These are phyloP conservation scores for Saccopteryx leptura DNA, from an alignment of 2,113 vertebrate species.

Conservation along the genomic window DNA sequence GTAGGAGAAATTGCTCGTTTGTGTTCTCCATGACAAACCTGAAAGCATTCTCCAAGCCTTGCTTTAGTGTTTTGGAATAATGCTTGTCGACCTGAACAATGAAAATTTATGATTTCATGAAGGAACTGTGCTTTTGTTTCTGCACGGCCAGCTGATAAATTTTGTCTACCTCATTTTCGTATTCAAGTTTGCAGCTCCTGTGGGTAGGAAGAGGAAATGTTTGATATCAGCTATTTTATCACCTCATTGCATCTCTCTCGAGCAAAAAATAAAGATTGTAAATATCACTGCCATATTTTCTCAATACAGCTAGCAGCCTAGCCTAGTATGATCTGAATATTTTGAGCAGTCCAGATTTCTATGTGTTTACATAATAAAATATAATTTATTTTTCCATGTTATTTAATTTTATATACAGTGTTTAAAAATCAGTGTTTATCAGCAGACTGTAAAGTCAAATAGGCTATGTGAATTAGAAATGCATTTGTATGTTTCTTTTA, in stretches of 20 bases:
- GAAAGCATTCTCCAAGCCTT: constrained; percentile 61
- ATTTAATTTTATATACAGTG: constrained; percentile 95
- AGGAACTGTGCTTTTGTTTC: constrained; percentile 81
- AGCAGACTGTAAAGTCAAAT: constrained; percentile 93
- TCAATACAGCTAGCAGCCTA: constrained; percentile 88
- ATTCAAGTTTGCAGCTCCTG: constrained; percentile 85
- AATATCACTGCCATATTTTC: constrained; percentile 82
- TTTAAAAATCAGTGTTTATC: constrained; percentile 90
- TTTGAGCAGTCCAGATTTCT: constrained; percentile 91
- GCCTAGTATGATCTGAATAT: constrained; percentile 93
- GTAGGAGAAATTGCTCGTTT: constrained; percentile 31
- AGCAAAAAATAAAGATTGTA: constrained; percentile 81
- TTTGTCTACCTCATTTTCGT: constrained; percentile 95
- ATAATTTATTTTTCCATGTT: constrained; percentile 99
- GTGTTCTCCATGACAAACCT: constrained; percentile 64
- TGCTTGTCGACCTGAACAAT: constrained; percentile 62
- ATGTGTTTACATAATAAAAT: constrained; percentile 97
- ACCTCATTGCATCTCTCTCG: constrained; percentile 81
- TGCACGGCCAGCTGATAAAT: constrained; percentile 87
- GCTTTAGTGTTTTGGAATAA: constrained; percentile 54
- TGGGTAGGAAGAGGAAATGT: constrained; percentile 86
- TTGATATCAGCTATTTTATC: constrained; percentile 80
- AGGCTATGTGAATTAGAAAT: constrained; percentile 89
- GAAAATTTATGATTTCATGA: constrained; percentile 68
- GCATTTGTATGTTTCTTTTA: constrained; percentile 87